Conservation (phyloP, 2,113 vertebrate genomes). For the Marcusenius ussheri region DNA sequence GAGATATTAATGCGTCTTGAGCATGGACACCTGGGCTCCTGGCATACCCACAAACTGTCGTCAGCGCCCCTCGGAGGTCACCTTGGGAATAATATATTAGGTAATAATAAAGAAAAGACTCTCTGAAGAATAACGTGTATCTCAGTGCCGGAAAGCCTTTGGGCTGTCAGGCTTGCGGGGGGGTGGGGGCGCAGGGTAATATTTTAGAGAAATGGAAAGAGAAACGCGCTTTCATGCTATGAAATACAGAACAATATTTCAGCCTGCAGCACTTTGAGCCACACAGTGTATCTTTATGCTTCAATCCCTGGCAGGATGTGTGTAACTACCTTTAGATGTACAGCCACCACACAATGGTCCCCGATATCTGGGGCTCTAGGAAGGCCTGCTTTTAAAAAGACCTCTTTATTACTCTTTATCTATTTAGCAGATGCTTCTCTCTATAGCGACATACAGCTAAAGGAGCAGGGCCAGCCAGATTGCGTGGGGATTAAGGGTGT, state of each 20-base stretch:
- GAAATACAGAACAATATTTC: conserved; percentile 16
- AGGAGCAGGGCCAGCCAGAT: background rate
- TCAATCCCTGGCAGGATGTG: background rate
- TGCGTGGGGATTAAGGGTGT: background rate
- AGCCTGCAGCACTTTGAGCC: background rate
- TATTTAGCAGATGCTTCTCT: background rate
- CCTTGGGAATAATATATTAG: conserved; percentile 5
- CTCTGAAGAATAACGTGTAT: conserved; percentile 1
- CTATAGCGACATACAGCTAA: background rate
- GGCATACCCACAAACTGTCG: background rate
- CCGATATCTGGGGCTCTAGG: background rate
- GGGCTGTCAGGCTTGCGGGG: conserved; percentile 15
- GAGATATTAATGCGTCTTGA: background rate
- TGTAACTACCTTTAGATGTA: conserved; percentile 5
- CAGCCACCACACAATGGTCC: background rate
- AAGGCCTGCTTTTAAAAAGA: background rate
- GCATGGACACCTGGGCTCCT: background rate
- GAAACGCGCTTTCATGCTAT: conserved; percentile 18
- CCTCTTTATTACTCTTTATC: background rate
- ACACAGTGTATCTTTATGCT: conserved; percentile 8
- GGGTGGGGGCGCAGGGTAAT: background rate
- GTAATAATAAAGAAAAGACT: background rate
- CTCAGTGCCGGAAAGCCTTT: background rate
- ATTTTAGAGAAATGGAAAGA: conserved; percentile 23
- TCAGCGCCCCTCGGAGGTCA: background rate